These are phyloP conservation scores for Kryptolebias ocellatus DNA, from an alignment of 2,797 vertebrate species.

Conservation along the genomic window DNA sequence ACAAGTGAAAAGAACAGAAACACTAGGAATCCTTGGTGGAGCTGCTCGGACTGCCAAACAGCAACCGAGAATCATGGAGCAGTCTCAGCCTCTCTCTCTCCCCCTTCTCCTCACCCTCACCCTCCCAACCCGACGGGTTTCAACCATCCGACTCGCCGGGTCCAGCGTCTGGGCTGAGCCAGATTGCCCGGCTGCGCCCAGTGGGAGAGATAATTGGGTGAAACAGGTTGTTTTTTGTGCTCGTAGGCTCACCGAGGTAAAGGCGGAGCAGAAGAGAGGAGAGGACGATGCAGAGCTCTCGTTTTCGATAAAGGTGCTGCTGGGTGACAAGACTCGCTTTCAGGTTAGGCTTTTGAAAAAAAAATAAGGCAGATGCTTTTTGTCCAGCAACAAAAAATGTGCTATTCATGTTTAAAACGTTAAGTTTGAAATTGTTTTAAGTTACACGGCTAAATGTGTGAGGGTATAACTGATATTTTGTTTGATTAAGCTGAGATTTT, in stretches of 20 bases:
- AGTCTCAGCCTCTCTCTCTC: conserved; percentile 43
- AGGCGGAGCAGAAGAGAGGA: conserved; percentile 31
- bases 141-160: conserved; percentile 70
- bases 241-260: conserved; percentile 40
- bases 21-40: conserved; percentile 28
- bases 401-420: too few relatives aligned
- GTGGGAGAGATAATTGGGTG: conserved; percentile 76
- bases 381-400: too few relatives aligned
- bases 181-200: conserved; percentile 67
- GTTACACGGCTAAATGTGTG: too few relatives aligned
- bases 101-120: too few relatives aligned
- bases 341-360: conserved; percentile 14
- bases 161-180: conserved; percentile 67
- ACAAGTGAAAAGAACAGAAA: conserved; percentile 17
- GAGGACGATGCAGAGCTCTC: conserved; percentile 52
- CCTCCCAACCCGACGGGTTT: conserved; percentile 50
- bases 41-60: conserved; percentile 42
- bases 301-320: conserved; percentile 58
- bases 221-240: conserved; percentile 67
- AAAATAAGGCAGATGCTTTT: neutral
- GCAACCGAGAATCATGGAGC: conserved; percentile 50
- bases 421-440: too few relatives aligned
- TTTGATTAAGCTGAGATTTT: too few relatives aligned
- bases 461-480: too few relatives aligned
- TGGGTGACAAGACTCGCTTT: conserved; percentile 37